phyloP scores from a whole-genome alignment of 2,113 vertebrate species.

The Pteropus alecto region DNA sequence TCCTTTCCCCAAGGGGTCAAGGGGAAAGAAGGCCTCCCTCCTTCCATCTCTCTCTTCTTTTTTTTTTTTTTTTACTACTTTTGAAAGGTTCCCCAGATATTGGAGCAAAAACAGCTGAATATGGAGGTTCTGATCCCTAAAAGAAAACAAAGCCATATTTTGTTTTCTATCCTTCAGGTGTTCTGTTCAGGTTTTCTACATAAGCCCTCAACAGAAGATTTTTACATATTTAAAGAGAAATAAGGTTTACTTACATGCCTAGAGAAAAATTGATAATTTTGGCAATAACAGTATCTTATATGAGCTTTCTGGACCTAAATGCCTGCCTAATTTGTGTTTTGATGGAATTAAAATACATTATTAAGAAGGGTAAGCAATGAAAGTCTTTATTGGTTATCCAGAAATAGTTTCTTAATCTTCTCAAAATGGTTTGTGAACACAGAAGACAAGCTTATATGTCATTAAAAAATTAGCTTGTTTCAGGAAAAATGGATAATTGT shows the following conservation, averaged over 20 bases:
- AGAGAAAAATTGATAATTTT: background rate
- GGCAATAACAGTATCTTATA: background rate
- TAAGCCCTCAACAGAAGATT: background rate
- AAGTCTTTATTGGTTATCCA: background rate
- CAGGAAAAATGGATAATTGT: background rate
- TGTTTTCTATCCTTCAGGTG: background rate
- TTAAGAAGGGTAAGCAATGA: background rate
- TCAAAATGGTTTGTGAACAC: background rate
- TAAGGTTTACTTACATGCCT: background rate
- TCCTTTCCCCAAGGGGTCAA: background rate
- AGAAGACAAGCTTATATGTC: background rate
- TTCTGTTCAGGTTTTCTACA: background rate
- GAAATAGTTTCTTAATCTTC: conserved; percentile 17
- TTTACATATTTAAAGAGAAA: background rate
- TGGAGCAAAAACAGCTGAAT: background rate
- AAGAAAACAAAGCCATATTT: background rate
- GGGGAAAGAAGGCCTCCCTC: background rate
- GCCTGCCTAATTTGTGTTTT: background rate
- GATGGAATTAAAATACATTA: conserved; percentile 12
- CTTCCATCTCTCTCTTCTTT: background rate
- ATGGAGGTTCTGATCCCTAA: background rate
- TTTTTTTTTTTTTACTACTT: background rate
- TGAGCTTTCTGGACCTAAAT: background rate
- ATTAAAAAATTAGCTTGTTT: conserved; percentile 32
- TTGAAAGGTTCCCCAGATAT: background rate